Base-by-base conservation (phyloP, 2,797 vertebrate species). In the Salmo trutta region DNA sequence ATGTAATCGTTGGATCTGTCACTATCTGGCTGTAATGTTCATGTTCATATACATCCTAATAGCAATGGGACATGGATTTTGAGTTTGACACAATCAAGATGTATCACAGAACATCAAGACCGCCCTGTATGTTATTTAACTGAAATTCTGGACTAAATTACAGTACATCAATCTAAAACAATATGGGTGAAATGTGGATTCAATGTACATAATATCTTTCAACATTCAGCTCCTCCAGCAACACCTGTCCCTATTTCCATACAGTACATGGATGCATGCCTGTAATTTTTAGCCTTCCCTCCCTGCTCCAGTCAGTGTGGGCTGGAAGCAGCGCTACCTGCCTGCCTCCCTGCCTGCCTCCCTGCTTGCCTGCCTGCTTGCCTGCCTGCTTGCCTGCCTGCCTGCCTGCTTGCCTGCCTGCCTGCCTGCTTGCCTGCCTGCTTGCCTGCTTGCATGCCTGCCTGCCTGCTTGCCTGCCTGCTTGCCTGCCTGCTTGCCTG, bases 341-440 rank as follows among this genome's bases (percentile, higher is more conserved):
- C 5, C 15, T n/a, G n/a, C n/a, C n/a, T n/a, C n/a, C n/a, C n/a
- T 24, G 24, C 24, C 53, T 54, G 21, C 56, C 56, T 59, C 19
- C 5, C 7, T 56, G 54, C 54, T 79, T 79, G 75, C 80, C 73
- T 56, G 16, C 65, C 62, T 70, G 82, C 74, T 64, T 78, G 59
- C 15, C 27, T 75, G 65, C 79, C 79, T 73, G 79, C 84, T 79
- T 19, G 73, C 53, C 79, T 73, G n/a, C 66, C 70, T 33, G 53
- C 15, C 51, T 79, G 33, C 1, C 81, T 82, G 71, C 76, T 54
- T 47, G 72, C 78, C 76, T 66, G 64, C 73, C 82, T 74, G 59
- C 78, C 2, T 33, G 52, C 68, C 73, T 83, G 80, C 81, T 78
- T 69, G 80, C 81, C 84, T 80, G 81, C 72, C 82, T 87, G 76